Conservation (phyloP, 1,140 invertebrate species). For the Lepidostoma basale region DNA sequence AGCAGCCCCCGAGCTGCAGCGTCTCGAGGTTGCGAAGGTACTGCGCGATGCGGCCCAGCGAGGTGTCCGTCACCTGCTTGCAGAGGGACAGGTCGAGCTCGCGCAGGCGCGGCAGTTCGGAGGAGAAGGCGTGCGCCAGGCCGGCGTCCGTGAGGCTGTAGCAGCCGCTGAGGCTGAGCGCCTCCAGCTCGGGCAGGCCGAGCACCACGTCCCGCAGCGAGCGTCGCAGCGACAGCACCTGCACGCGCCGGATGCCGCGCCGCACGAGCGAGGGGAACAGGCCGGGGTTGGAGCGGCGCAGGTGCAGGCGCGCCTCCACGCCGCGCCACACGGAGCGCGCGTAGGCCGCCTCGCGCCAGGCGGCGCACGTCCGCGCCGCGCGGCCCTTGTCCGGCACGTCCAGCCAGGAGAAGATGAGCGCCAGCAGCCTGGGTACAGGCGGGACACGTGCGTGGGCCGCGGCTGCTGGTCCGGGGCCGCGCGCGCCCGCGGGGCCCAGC, state of each 20-base stretch:
- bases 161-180: slow-evolving; percentile 89
- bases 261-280: slow-evolving; percentile 85
- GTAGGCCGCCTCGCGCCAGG: slow-evolving; percentile 92
- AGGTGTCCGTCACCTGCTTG: slow-evolving; percentile 91
- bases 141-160: slow-evolving; percentile 87
- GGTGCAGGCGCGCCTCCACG: slow-evolving; percentile 88
- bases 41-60: slow-evolving; percentile 81
- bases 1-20: slow-evolving; percentile 88
- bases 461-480: slow-evolving; percentile 62
- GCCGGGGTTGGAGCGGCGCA: slow-evolving; percentile 80
- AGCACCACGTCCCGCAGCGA: slow-evolving; percentile 86
- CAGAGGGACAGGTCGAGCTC: slow-evolving; percentile 88
- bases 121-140: slow-evolving; percentile 79
- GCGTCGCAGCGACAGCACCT: slow-evolving; percentile 84
- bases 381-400: slow-evolving; percentile 87
- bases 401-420: slow-evolving; percentile 89
- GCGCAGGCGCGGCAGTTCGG: slow-evolving; percentile 75
- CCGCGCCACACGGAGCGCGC: slow-evolving; percentile 91
- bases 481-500: slow-evolving; percentile 53
- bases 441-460: slow-evolving; percentile 79
- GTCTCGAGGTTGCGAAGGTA: slow-evolving; percentile 86
- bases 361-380: slow-evolving; percentile 86
- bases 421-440: slow-evolving; percentile 88
- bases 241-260: slow-evolving; percentile 85
- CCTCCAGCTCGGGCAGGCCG: slow-evolving; percentile 84